Conservation (phyloP, 2,113 vertebrate genomes). For the Holacanthus passer region DNA sequence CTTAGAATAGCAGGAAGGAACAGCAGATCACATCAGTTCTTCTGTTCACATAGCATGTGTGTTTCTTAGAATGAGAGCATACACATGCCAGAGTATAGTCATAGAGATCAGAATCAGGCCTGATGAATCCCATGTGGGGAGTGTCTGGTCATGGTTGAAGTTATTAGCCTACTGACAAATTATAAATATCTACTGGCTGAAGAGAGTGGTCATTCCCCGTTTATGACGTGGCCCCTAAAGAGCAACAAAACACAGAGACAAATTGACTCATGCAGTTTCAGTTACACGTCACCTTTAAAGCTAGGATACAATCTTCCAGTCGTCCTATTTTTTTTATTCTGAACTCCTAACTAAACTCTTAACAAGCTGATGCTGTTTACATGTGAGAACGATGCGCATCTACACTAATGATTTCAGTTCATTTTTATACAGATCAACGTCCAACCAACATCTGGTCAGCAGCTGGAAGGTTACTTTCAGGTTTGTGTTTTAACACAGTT, state of each 20-base stretch:
- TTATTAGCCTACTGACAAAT: constrained; percentile 46
- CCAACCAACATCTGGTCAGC: constrained; percentile 2
- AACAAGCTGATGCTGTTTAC: background rate
- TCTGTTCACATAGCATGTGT: constrained; percentile 4
- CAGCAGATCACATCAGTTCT: constrained; percentile 1
- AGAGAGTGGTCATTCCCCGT: constrained; percentile 14
- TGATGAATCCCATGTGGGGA: constrained; percentile 57
- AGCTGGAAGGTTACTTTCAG: background rate
- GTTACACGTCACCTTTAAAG: constrained; percentile 15
- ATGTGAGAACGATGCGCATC: background rate
- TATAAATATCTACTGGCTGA: constrained; percentile 53
- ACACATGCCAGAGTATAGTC: constrained; percentile 40
- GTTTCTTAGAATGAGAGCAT: constrained; percentile 22
- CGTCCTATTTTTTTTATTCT: background rate
- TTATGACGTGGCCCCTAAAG: constrained; percentile 25
- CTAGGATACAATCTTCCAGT: background rate
- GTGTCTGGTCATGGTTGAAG: constrained; percentile 39
- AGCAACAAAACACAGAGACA: constrained; percentile 15
- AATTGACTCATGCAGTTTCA: constrained; percentile 21
- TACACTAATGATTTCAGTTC: background rate
- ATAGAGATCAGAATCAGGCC: constrained; percentile 34
- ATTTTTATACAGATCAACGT: background rate
- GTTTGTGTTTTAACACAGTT: background rate
- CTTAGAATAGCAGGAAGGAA: constrained; percentile 19
- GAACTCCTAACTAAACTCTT: background rate